Conservation (phyloP, 2,888 invertebrate species). For the Alloscopus bannaensis region DNA sequence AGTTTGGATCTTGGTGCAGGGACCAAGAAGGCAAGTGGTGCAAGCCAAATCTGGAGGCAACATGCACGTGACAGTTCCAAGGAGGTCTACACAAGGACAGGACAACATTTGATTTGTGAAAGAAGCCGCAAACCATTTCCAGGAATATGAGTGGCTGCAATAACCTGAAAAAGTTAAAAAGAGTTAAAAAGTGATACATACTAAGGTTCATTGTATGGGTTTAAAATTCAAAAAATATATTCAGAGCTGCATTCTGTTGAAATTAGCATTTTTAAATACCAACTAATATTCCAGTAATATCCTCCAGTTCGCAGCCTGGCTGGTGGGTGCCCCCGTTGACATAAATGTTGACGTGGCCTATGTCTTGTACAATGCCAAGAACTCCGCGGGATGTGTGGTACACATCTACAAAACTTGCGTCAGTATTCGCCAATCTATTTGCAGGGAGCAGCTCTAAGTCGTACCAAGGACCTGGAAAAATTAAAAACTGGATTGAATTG, state of each 20-base stretch:
- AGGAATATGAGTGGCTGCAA: conserved; percentile 6
- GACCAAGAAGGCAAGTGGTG: too few species aligned
- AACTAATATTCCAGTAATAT: background rate
- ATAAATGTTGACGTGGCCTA: conserved; percentile 38
- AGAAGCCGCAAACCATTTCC: background rate
- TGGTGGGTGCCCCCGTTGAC: conserved; percentile 44
- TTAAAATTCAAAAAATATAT: background rate
- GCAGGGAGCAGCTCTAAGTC: background rate
- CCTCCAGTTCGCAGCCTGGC: conserved; percentile 17
- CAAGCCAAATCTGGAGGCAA: too few species aligned
- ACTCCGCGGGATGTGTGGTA: conserved; percentile 38
- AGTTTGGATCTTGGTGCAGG: too few species aligned
- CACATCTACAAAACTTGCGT: conserved; percentile 40
- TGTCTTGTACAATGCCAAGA: conserved; percentile 30
- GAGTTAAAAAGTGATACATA: too few species aligned
- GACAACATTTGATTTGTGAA: background rate
- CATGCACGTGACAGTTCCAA: too few species aligned
- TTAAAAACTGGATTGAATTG: background rate
- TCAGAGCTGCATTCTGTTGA: background rate
- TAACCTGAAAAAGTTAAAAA: conserved; percentile 11
- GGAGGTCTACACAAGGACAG: background rate
- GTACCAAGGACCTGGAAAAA: background rate
- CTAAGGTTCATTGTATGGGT: too few species aligned
- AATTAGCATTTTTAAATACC: conserved; percentile 1
- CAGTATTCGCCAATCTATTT: conserved; percentile 22